phyloP scores from a whole-genome alignment of 2,888 invertebrate genomes.

The Salpingus planirostris region DNA sequence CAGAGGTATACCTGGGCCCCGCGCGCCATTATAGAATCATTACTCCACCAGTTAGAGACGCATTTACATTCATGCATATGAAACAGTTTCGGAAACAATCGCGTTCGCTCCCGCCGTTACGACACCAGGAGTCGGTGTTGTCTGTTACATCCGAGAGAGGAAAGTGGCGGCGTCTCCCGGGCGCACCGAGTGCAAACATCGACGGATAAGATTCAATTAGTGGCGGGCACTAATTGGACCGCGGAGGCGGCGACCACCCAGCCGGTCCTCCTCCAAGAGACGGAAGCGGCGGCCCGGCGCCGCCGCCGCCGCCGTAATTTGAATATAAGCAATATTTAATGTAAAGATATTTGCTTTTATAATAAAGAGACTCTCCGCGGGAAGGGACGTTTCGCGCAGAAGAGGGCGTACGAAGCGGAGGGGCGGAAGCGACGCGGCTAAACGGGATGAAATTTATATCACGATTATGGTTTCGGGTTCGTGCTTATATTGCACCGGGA shows the following conservation, averaged over 20 bases:
- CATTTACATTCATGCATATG: conserved; percentile 36
- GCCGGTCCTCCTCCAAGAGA: conserved; percentile 10
- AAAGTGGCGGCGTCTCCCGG: no score
- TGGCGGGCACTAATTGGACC: conserved; percentile 34
- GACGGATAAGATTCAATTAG: conserved; percentile 37
- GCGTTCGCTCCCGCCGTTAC: conserved; percentile 8
- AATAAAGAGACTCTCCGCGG: conserved; percentile 32
- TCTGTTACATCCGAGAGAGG: no score
- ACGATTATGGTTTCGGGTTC: conserved; percentile 34
- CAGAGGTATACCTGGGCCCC: conserved; percentile 14
- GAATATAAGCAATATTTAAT: conserved; percentile 41
- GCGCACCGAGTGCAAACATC: conserved; percentile 24
- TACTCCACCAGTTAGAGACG: conserved; percentile 23
- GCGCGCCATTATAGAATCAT: conserved; percentile 32
- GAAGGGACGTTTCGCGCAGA: conserved; percentile 1
- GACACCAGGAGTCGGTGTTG: no score
- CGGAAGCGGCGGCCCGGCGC: conserved; percentile 7
- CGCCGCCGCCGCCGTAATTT: conserved; percentile 30
- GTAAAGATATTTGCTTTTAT: conserved; percentile 37
- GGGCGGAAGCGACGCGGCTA: conserved; percentile 14
- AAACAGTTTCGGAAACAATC: conserved; percentile 33
- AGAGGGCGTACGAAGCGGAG: conserved; percentile 11
- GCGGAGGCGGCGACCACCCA: no score
- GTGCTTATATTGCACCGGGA: conserved; percentile 28
- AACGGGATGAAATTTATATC: conserved; percentile 32